phyloP scores from a whole-genome alignment of 2,113 vertebrate genomes.

The Sinocyclocheilus anshuiensis region DNA sequence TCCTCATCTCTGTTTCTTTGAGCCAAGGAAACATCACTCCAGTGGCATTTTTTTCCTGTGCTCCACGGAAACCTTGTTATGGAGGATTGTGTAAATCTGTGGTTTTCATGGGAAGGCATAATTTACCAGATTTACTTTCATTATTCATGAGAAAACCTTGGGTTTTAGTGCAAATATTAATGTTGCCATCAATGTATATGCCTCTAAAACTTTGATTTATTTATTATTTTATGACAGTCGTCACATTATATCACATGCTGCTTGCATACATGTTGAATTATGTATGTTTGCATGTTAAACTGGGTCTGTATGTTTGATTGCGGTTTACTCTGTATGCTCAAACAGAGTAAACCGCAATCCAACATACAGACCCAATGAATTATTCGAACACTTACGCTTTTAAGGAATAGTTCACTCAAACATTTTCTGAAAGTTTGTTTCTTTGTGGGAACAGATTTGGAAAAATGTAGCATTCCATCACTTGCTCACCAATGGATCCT shows the following conservation, averaged over 20 bases:
- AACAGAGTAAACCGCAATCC: neutral
- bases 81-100: neutral
- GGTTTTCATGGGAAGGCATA: neutral
- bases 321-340: neutral
- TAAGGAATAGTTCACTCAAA: neutral
- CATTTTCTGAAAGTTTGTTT: neutral
- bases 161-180: neutral
- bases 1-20: conserved; percentile 10
- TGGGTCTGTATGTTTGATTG: neutral
- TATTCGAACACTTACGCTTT: neutral
- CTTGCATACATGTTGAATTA: neutral
- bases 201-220: neutral
- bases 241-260: neutral
- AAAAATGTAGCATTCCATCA: neutral
- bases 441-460: neutral
- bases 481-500: neutral
- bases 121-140: neutral
- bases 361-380: neutral
- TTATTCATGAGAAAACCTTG: neutral
- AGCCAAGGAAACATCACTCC: neutral
- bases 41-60: neutral
- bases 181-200: neutral
- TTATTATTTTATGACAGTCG: neutral
- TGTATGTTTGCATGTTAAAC: neutral
- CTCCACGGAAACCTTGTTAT: neutral